These are phyloP conservation scores for Paratilapia polleni DNA, from an alignment of 2,113 vertebrate species.

Conservation along the genomic window DNA sequence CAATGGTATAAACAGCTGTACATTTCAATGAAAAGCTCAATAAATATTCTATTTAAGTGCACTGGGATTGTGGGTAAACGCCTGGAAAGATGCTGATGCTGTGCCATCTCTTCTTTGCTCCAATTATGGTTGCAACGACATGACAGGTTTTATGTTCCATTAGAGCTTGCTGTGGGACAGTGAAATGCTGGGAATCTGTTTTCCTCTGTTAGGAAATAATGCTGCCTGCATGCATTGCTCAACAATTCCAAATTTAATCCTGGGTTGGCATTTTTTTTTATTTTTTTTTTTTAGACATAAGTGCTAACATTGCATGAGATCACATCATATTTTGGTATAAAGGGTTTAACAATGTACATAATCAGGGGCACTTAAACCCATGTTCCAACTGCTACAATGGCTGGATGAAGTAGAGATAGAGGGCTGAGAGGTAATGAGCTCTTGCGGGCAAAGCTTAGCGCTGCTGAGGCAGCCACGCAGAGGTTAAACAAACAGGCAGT, in stretches of 20 bases:
- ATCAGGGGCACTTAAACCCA: background rate
- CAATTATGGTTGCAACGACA: conserved; percentile 26
- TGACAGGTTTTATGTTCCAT: conserved; percentile 43
- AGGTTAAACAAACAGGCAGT: conserved; percentile 75
- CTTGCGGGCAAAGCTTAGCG: conserved; percentile 65
- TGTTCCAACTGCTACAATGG: background rate
- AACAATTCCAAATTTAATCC: conserved; percentile 12
- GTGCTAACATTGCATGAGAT: background rate
- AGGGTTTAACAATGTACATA: background rate
- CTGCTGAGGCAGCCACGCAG: conserved; percentile 58
- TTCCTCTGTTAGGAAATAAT: conserved; percentile 17
- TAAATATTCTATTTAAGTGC: conserved; percentile 57
- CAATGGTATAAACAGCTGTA: conserved; percentile 62
- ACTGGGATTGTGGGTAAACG: conserved; percentile 20
- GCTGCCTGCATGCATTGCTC: background rate
- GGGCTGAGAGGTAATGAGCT: conserved; percentile 61
- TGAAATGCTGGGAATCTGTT: conserved; percentile 22
- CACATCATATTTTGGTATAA: conserved; percentile 11
- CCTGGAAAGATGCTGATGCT: conserved; percentile 44
- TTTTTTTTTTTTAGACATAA: background rate
- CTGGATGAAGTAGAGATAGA: conserved; percentile 11
- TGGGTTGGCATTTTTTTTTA: background rate
- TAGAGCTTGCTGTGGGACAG: conserved; percentile 5
- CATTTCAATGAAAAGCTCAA: conserved; percentile 59
- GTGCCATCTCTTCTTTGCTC: conserved; percentile 39